phyloP scores from a whole-genome alignment of 2,797 vertebrate species.

The Sylvia borin region DNA sequence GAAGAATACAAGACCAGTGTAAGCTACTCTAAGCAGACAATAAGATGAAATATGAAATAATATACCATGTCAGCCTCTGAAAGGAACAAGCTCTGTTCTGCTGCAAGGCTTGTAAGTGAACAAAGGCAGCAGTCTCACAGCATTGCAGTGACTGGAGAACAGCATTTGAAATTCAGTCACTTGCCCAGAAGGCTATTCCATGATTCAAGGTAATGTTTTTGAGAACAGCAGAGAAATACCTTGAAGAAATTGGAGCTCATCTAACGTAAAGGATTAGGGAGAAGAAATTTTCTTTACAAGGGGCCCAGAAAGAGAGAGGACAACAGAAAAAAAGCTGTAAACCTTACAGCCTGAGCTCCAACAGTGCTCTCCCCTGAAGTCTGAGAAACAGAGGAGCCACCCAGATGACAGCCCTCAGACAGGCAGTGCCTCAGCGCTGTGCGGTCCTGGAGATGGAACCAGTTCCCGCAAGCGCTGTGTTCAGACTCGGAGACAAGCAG shows the following conservation, averaged over 20 bases:
- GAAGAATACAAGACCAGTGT: neutral
- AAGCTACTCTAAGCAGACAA: neutral
- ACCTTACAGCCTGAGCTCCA: neutral
- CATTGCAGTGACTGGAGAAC: neutral
- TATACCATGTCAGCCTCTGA: neutral
- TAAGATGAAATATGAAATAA: neutral
- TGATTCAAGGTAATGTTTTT: neutral
- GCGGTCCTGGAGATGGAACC: fast-evolving
- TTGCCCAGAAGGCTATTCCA: neutral
- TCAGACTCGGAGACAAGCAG: fast-evolving
- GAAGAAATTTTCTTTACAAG: neutral
- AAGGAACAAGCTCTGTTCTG: neutral
- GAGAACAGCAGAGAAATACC: neutral
- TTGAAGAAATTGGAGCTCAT: neutral
- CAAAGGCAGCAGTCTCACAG: neutral
- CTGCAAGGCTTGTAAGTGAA: neutral
- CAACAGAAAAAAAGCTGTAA: neutral
- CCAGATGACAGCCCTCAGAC: fast-evolving
- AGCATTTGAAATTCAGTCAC: neutral
- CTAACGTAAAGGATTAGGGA: neutral
- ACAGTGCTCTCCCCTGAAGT: neutral
- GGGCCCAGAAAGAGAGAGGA: neutral
- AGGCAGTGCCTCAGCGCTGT: fast-evolving
- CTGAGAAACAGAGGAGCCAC: neutral
- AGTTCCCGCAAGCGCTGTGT: fast-evolving